Percentiles rank a stretch among this genome's conserved stretches.
Evolutionary conservation across 2,113 vertebrate genomes (phyloP).

Genomic region (Lontra canadensis): DNA sequence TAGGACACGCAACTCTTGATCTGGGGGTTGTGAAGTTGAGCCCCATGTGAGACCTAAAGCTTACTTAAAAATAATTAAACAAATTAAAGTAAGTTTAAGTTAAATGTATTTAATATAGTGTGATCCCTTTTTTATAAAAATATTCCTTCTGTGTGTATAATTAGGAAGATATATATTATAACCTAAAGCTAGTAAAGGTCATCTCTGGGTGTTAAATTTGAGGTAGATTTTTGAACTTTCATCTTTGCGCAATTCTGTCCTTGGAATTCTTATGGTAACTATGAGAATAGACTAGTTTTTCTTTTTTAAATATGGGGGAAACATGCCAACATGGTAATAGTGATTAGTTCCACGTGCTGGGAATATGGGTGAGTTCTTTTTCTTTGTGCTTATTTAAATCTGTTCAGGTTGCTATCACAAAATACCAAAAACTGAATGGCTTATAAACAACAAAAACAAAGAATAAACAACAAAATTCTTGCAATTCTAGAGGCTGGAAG

Average conservation of each 20-base stretch:
- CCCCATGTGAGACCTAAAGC: background rate
- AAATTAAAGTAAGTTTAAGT: background rate
- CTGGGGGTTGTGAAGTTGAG: background rate
- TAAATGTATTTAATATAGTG: background rate
- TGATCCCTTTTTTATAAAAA: background rate
- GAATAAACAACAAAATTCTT: background rate
- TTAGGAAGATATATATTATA: background rate
- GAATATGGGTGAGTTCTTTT: background rate
- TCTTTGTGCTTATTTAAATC: background rate
- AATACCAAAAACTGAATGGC: background rate
- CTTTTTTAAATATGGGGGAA: background rate
- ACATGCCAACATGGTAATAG: background rate
- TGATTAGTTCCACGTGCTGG: background rate
- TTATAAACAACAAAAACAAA: background rate
- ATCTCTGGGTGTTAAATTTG: background rate
- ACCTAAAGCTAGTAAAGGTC: background rate
- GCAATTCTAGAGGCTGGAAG: background rate
- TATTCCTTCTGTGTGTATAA: background rate
- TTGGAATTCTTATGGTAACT: background rate
- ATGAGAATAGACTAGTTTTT: background rate
- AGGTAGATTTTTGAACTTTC: background rate
- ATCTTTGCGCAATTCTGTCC: background rate
- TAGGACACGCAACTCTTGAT: background rate
- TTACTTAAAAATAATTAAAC: background rate
- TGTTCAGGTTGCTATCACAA: background rate